Base-by-base conservation (phyloP, 37 sponge, comb jelly and placozoan species). In the Oscarella lobularis region DNA sequence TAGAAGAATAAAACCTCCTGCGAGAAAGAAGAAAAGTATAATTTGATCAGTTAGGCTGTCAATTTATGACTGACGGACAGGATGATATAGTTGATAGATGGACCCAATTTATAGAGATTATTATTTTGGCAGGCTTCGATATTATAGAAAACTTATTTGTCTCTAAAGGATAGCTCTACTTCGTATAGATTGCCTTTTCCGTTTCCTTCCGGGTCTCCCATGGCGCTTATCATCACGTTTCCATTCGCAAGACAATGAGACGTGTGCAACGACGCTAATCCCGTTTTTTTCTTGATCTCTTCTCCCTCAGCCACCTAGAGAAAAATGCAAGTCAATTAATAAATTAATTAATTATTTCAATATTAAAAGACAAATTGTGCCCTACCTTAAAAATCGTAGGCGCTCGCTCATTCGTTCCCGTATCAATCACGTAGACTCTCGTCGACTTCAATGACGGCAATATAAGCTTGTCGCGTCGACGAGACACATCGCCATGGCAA, bases 211-310 rank as follows among this genome's bases (percentile, higher is more conserved):
- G 41, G 55, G 37, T 89, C 90, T 65, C 94, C 94, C 87, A 93
- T 86, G 1, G 83, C 79, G 39, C 84, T 83, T 41, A 93, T 84
- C 90, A 89, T 89, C 37, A 93, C 71, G 33, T 89, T 77, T 5
- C 90, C 94, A 39, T 36, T 40, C 38, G 81, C 94, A 4, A 92
- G 81, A 79, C 94, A 93, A 39, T 93, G 94, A 33, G 83, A 73
- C 14, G 94, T 93, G 83, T 89, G 90, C 4, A 90, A 90, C 31
- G 66, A n/a, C 31, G 78, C 40, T 20, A 83, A 75, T 30, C 74
- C 79, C 5, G 90, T 76, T 79, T 81, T 83, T 33, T 9, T 67
- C 34, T 68, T 75, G 1, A 93, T 31, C 73, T 93, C 91, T 1
- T 83, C 79, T 37, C 74, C 65, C 67, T 92, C 93, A 5, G 85